Conservation (phyloP, 2,888 invertebrate genomes). For the Steinernema scapterisci region DNA sequence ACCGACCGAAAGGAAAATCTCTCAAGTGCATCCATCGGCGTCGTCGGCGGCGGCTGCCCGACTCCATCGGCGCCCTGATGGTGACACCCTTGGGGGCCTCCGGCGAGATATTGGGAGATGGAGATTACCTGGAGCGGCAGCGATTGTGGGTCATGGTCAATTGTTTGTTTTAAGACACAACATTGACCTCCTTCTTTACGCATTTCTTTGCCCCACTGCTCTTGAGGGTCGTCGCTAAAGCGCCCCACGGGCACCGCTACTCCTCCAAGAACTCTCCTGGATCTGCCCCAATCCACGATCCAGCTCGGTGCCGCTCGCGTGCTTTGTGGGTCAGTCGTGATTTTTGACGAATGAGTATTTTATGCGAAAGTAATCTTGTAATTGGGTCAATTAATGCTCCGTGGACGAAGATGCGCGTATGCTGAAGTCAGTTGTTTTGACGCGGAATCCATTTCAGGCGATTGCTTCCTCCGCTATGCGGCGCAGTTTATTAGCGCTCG, state of each 20-base stretch:
- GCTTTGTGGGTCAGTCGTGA: not conserved
- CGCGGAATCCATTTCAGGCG: constrained; percentile 29
- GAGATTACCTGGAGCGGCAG: constrained; percentile 26
- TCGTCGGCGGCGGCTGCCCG: not conserved
- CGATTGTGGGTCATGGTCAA: constrained; percentile 33
- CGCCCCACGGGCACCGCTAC: not conserved
- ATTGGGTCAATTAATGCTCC: too few species aligned
- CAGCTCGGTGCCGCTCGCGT: not conserved
- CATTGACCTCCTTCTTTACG: constrained; percentile 29
- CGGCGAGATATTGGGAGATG: constrained; percentile 31
- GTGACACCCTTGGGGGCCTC: constrained; percentile 31
- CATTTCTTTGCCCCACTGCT: constrained; percentile 17
- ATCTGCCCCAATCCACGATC: not conserved
- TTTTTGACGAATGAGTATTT: constrained; percentile 21
- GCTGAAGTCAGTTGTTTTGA: constrained; percentile 7
- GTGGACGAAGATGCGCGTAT: not conserved
- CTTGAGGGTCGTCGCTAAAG: constrained; percentile 2
- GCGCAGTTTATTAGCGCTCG: constrained; percentile 24
- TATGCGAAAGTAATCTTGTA: constrained; percentile 1
- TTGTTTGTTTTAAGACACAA: constrained; percentile 31
- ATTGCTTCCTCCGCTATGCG: constrained; percentile 22
- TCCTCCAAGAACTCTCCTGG: not conserved
- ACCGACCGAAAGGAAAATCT: constrained; percentile 30
- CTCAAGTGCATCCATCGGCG: constrained; percentile 24
- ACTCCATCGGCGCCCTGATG: constrained; percentile 2